phyloP scores from a whole-genome alignment of 2,113 vertebrate species.

The Eulemur rufifrons region DNA sequence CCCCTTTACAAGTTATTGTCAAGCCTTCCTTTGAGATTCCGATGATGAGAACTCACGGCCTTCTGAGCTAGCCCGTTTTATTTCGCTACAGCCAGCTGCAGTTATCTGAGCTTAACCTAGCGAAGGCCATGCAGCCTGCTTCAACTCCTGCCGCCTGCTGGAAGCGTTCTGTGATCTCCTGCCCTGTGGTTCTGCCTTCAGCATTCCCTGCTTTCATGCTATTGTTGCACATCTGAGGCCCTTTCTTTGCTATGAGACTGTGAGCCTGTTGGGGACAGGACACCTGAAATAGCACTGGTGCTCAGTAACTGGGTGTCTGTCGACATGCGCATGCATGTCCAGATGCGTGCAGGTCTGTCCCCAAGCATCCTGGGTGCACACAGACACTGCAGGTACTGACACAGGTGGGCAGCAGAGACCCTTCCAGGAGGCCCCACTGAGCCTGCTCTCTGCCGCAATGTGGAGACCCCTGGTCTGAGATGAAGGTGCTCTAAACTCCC shows the following conservation, averaged over 20 bases:
- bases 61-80: neutral
- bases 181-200: neutral
- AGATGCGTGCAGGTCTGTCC: neutral
- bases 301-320: neutral
- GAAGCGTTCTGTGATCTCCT: neutral
- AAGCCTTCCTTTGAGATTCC: neutral
- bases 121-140: neutral
- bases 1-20: neutral
- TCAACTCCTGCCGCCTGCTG: neutral
- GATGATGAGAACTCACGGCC: neutral
- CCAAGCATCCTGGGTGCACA: neutral
- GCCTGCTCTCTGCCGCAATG: neutral
- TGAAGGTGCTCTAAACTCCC: neutral
- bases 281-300: neutral
- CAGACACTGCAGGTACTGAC: neutral
- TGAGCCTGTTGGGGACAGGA: neutral
- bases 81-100: neutral
- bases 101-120: neutral
- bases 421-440: neutral
- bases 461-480: neutral
- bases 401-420: neutral
- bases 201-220: neutral
- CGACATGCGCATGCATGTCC: rapidly evolving
- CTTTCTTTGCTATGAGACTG: neutral
- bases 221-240: neutral